Evolutionary conservation across 2,888 invertebrate genomes (phyloP).

Genomic region (Tiliacea citrago): DNA sequence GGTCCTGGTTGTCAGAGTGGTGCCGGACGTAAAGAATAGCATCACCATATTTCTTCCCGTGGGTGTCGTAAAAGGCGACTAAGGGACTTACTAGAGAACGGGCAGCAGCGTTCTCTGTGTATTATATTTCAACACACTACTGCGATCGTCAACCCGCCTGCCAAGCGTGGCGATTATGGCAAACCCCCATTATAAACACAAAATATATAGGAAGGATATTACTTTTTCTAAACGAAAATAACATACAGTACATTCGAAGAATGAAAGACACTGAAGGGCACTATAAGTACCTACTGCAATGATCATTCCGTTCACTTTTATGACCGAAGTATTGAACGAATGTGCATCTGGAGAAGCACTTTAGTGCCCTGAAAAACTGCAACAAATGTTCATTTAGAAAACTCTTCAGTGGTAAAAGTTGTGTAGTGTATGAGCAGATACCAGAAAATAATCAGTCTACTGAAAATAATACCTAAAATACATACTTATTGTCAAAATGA

Average conservation of each 20-base stretch:
- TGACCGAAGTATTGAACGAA: conserved; percentile 22
- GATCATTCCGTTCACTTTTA: conserved; percentile 41
- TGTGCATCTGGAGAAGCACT: conserved; percentile 25
- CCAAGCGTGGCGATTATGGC: too few species aligned
- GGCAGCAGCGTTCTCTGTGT: too few species aligned
- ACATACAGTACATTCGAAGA: background rate
- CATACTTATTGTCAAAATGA: background rate
- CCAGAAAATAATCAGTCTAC: background rate
- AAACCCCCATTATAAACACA: too few species aligned
- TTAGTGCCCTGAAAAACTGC: conserved; percentile 16
- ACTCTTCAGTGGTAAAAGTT: background rate
- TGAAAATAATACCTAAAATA: background rate
- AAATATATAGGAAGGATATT: background rate
- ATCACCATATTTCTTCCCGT: too few species aligned
- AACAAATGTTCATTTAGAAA: background rate
- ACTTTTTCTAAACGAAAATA: background rate
- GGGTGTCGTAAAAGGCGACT: too few species aligned
- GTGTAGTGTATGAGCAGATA: background rate
- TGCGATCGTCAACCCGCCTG: too few species aligned
- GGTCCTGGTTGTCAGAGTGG: too few species aligned
- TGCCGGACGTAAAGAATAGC: too few species aligned
- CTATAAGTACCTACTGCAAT: conserved; percentile 23
- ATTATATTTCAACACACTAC: too few species aligned
- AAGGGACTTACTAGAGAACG: too few species aligned
- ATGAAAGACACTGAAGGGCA: conserved; percentile 6